Conservation (phyloP, 2,797 vertebrate genomes). For the Molossus molossus region DNA sequence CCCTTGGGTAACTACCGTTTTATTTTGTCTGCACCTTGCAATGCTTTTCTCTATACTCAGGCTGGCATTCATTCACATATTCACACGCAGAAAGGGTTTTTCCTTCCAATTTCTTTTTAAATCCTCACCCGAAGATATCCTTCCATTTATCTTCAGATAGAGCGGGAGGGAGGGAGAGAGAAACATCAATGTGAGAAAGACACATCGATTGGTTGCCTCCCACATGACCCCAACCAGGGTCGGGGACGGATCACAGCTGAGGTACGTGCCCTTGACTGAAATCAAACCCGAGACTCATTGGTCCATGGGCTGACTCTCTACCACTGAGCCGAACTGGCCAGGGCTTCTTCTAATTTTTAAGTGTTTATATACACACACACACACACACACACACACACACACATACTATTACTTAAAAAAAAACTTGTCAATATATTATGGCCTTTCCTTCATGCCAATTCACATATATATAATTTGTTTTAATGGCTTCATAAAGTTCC, state of each 20-base stretch:
- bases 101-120: too few species aligned
- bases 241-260: too few species aligned
- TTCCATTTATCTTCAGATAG: too few species aligned
- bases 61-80: not conserved
- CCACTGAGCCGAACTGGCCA: too few species aligned
- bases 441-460: not conserved
- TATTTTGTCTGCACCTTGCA: not conserved
- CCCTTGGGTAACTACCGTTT: not conserved
- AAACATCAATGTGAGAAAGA: too few species aligned
- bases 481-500: not conserved
- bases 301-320: too few species aligned
- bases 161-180: too few species aligned
- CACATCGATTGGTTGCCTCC: too few species aligned
- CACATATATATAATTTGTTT: not conserved
- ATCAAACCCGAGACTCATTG: too few species aligned
- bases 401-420: not conserved
- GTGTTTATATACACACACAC: not conserved
- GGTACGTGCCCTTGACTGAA: too few species aligned
- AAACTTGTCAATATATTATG: not conserved
- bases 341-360: constrained; percentile 39
- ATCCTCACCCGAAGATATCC: too few species aligned
- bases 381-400: not conserved
- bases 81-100: not conserved
- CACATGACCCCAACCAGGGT: too few species aligned
- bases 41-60: not conserved